A percentile compares a stretch with the other conserved stretches of the same genome.
Conservation (phyloP, 1,140 invertebrate species). For the Formica exsecta region DNA sequence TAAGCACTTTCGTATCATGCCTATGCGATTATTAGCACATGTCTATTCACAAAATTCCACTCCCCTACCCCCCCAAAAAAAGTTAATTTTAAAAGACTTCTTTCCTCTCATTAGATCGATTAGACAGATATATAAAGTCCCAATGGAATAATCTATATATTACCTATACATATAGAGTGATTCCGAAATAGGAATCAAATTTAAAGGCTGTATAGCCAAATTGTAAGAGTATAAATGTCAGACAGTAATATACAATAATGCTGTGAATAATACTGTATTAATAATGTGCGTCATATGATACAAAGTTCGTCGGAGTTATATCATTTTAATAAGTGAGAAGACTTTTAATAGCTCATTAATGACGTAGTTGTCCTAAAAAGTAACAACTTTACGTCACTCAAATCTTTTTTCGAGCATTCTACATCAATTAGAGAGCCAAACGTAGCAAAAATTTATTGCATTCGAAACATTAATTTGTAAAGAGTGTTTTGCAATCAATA, state of each 20-base stretch:
- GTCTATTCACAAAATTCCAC: not conserved
- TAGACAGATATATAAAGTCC: not conserved
- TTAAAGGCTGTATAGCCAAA: not conserved
- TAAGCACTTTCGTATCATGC: not conserved
- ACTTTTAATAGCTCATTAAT: not conserved
- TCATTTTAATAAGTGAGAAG: not conserved
- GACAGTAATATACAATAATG: not conserved
- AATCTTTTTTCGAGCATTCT: not conserved
- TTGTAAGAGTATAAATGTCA: not conserved
- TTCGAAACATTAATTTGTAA: too few species aligned
- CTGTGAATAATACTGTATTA: too few species aligned
- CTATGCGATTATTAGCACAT: not conserved
- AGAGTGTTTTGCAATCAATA: too few species aligned
- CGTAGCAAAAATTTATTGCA: too few species aligned
- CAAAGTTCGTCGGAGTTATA: not conserved
- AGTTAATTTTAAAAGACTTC: not conserved
- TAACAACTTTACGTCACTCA: not conserved
- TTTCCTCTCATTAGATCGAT: not conserved
- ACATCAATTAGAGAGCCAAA: not conserved
- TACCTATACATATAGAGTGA: not conserved
- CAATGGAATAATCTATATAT: not conserved
- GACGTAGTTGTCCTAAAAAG: not conserved
- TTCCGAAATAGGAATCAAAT: not conserved
- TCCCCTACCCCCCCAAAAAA: not conserved
- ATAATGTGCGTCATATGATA: not conserved